Base-by-base conservation (phyloP, 1,140 invertebrate species). In the Drosophila melanogaster region DNA sequence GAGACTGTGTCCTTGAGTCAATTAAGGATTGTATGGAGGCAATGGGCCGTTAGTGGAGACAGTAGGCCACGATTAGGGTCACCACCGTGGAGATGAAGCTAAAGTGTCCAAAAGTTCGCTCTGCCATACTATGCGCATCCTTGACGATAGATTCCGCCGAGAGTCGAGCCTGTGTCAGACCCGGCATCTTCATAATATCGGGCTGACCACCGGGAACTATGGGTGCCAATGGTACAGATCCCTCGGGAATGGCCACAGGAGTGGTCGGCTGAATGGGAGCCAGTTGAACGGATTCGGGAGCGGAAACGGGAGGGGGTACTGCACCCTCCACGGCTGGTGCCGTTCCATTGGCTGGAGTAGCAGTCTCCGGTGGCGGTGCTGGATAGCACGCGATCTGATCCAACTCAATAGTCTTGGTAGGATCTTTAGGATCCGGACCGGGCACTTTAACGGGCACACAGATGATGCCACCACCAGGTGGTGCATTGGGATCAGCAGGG, bases 141-240 rank as follows among this genome's bases (percentile, higher is more conserved):
- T 51, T 81, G 5, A 89, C 22, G 1, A 77, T 73, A 7, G 84
- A 89, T 7, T 89, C 79, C 0, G 67, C 80, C 0, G 84, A 89
- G 0, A 89, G 65, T 37, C 84, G 77, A 6, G 84, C 84, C 11
- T 73, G 70, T 0, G 84, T 84, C 17, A 83, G 57, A 12, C 90
- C 90, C 4, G 90, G 90, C 80, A 91, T 85, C 55, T 71, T 83
- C 86, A 91, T 90, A 8, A 93, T 92, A 49, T 92, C 92, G 0
- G 89, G 91, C 35, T 91, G 83, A 0, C 61, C 71, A 11, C 85
- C 81, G n/a, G 92, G 92, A 51, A 90, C 85, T 33, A 94, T 79
- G 1, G 92, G 84, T 8, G 92, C 92, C 41, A 91, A 56, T 0
- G 92, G 83, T 19, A 91, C 81, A 44, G 93, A 94, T 46, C 93